Base-by-base conservation (phyloP, 2,113 vertebrate species). In the Chloroceryle aenea region DNA sequence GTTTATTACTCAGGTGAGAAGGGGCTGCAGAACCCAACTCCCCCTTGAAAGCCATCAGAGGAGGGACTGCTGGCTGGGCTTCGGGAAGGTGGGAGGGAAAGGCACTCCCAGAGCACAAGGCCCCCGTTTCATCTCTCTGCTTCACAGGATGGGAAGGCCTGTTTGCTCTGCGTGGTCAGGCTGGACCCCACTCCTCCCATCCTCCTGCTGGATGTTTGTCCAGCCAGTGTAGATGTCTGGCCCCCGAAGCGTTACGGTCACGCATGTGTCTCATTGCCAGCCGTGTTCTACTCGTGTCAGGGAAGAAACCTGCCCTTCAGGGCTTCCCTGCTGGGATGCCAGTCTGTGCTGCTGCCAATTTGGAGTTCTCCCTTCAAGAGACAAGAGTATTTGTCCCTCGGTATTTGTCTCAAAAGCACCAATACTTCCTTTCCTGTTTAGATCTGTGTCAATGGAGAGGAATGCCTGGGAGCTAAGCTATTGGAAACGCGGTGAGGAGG, bases 251-350 rank as follows among this genome's bases (percentile, higher is more conserved):
- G 4, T 32, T 73, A 66, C 91, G 75, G 82, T 85, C 71, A 15
- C 32, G 64, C 42, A 4, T 1, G 21, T 90, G 32, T 90, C 75
- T 83, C 64, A 18, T 43, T 0, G 0, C 55, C 82, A 93, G 50
- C 34, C 4, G 0, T 38, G 50, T 42, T 77, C 55, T 73, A 5
- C 34, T 93, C 27, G 1, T 25, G 75, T 63, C 82, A 90, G 75
- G 59, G 72, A 80, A 87, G 34, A 95, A 95, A 77, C 82, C 36
- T 88, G 87, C 62, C 89, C 55, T 87, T 83, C n/a, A 43, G 89
- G 91, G 63, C 63, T 88, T 90, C 79, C 58, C 59, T 95, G 79
- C 78, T 95, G 85, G 43, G 90, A 42, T 88, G 59, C 71, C 67
- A 13, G 79, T 76, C 67, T 77, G 63, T 71, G 79, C 64, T 69